phyloP scores from a whole-genome alignment of 2,888 invertebrate genomes.

The Arctia plantaginis region DNA sequence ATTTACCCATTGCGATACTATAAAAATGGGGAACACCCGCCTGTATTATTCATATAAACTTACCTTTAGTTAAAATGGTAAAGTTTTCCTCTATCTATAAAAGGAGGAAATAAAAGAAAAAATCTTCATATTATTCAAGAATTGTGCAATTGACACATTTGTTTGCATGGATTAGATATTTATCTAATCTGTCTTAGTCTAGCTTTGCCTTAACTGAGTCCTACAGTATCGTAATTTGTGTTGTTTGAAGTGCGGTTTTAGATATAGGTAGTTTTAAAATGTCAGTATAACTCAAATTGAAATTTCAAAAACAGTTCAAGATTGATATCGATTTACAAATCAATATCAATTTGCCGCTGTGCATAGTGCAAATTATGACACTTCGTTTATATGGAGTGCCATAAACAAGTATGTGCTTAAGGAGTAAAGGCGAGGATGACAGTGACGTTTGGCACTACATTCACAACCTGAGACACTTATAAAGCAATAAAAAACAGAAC shows the following conservation, averaged over 20 bases:
- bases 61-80: not conserved
- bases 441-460: not conserved
- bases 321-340: no score
- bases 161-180: no score
- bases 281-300: no score
- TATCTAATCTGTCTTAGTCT: no score
- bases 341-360: no score
- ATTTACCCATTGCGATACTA: constrained; percentile 7
- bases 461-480: not conserved
- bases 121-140: not conserved
- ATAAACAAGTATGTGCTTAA: not conserved
- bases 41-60: not conserved
- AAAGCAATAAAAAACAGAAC: not conserved
- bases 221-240: not conserved
- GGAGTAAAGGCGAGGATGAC: not conserved
- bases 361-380: no score
- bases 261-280: no score
- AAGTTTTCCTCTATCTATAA: not conserved
- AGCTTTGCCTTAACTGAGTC: not conserved
- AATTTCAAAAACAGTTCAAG: no score
- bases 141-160: not conserved
- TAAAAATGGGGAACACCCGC: not conserved
- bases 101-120: not conserved
- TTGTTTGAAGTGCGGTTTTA: not conserved
- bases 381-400: no score